A percentile compares a stretch with the other conserved stretches of the same genome.
Evolutionary conservation across 2,113 vertebrate species (phyloP).

Genomic region (Sardina pilchardus): DNA sequence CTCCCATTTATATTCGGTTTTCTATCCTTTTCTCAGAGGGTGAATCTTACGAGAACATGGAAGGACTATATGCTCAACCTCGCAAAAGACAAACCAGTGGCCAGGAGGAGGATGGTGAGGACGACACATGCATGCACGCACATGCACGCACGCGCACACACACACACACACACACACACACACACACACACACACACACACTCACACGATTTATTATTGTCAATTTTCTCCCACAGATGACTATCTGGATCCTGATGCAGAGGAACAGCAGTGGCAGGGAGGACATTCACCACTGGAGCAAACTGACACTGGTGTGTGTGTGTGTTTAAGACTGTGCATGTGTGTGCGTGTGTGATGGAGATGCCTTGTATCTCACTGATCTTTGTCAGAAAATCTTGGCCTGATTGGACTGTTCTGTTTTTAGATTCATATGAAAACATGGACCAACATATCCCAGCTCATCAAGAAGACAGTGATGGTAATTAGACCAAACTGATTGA

Average conservation of each 20-base stretch:
- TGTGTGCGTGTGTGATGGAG: too few species aligned
- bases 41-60: conserved; percentile 54
- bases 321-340: background rate
- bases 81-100: background rate
- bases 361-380: background rate
- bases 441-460: background rate
- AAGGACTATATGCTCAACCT: conserved; percentile 34
- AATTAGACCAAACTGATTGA: background rate
- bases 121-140: background rate
- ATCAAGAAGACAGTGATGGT: conserved; percentile 35
- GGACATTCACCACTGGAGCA: background rate
- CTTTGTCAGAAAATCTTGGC: background rate
- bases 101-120: conserved; percentile 29
- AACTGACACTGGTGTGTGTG: conserved; percentile 34
- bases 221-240: conserved; percentile 35
- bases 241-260: conserved; percentile 39
- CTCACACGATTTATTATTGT: background rate
- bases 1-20: background rate
- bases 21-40: conserved; percentile 38
- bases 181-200: conserved; percentile 22
- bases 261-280: conserved; percentile 5
- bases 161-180: conserved; percentile 21
- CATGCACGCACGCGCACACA: conserved; percentile 27
- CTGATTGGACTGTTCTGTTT: too few species aligned
- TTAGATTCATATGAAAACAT: conserved; percentile 46